phyloP scores from a whole-genome alignment of 2,113 vertebrate species.

The Mastomys natalensis region DNA sequence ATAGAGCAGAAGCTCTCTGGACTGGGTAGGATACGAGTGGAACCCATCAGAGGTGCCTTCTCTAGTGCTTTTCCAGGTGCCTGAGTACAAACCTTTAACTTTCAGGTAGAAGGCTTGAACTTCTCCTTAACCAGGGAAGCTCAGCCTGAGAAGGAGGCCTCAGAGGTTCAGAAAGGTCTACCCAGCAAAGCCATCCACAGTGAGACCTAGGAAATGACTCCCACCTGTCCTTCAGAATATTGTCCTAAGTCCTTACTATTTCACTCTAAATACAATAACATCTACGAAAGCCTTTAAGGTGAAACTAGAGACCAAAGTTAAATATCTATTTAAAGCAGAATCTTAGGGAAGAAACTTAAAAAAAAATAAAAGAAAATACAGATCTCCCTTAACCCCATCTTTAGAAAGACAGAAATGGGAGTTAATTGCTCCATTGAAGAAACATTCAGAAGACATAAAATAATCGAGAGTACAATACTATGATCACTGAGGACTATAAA shows the following conservation, averaged over 20 bases:
- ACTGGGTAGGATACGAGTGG: accelerated
- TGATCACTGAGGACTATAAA: not conserved
- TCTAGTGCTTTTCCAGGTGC: not conserved
- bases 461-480: conserved; percentile 30
- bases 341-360: conserved; percentile 33
- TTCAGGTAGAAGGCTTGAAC: not conserved
- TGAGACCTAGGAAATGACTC: not conserved
- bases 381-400: not conserved
- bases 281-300: conserved; percentile 31
- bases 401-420: conserved; percentile 52
- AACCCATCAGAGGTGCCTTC: not conserved
- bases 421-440: conserved; percentile 33
- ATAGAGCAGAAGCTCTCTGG: not conserved
- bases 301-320: conserved; percentile 47
- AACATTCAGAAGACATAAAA: not conserved
- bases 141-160: not conserved
- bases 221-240: not conserved
- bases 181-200: not conserved
- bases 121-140: not conserved
- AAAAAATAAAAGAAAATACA: not conserved
- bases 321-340: conserved; percentile 6
- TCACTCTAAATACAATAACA: conserved; percentile 5
- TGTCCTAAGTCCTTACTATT: not conserved
- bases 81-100: not conserved
- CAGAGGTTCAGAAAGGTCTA: not conserved